Conservation (phyloP, 2,797 vertebrate species). For the Macrochelys suwanniensis region DNA sequence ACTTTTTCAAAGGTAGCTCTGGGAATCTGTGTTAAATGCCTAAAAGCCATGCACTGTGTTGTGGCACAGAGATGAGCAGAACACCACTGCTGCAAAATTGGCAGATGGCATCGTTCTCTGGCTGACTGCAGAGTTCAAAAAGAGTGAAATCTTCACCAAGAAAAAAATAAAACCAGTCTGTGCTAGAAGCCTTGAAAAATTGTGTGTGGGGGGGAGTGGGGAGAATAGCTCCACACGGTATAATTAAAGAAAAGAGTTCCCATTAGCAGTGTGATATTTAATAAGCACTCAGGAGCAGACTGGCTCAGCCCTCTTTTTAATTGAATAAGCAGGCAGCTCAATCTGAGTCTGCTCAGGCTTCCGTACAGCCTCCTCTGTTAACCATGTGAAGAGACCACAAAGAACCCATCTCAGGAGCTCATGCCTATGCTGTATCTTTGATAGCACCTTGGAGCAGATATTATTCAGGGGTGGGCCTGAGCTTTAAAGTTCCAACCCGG, state of each 20-base stretch:
- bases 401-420: neutral
- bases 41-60: neutral
- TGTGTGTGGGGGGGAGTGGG: fast-evolving
- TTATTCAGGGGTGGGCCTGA: neutral
- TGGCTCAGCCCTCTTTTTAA: neutral
- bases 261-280: neutral
- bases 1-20: constrained; percentile 54
- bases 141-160: neutral
- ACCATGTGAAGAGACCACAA: neutral
- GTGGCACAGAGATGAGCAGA: neutral
- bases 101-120: neutral
- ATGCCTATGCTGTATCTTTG: neutral
- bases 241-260: neutral
- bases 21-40: constrained; percentile 24
- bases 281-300: neutral
- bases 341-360: neutral
- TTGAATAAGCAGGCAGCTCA: neutral
- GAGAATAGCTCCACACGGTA: neutral
- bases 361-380: fast-evolving
- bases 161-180: fast-evolving
- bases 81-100: neutral
- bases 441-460: neutral
- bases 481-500: neutral
- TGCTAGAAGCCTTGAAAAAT: neutral
- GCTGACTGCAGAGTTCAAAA: neutral